phyloP scores from a whole-genome alignment of 2,797 vertebrate species.

The Buphagus erythrorhynchus region DNA sequence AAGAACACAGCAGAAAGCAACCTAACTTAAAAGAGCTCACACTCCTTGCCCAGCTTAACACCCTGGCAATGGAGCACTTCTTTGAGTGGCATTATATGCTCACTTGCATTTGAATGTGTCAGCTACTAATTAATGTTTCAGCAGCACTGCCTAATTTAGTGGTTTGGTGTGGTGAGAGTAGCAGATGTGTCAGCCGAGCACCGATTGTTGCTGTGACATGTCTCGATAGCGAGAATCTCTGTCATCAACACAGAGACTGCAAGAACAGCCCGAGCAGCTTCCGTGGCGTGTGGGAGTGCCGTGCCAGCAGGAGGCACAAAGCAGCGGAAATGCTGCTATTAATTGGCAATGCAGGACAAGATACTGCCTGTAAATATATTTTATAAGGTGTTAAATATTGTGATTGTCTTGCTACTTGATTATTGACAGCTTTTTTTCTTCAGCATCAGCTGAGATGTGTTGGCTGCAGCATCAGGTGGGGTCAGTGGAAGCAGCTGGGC shows the following conservation, averaged over 20 bases:
- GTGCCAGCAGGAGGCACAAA: neutral
- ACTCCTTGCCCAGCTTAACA: neutral
- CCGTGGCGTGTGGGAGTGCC: fast-evolving
- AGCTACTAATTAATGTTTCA: neutral
- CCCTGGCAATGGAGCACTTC: neutral
- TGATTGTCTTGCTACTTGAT: no score
- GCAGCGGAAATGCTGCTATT: fast-evolving
- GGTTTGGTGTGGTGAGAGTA: neutral
- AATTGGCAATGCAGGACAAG: neutral
- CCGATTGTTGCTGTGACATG: neutral
- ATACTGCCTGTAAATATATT: fast-evolving
- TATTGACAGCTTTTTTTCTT: neutral
- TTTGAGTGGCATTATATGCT: neutral
- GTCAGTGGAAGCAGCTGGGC: neutral
- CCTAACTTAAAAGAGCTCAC: neutral
- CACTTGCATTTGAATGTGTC: neutral
- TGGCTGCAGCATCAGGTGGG: neutral
- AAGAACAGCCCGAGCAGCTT: neutral
- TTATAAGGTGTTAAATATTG: neutral
- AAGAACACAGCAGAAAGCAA: neutral
- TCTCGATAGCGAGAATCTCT: fast-evolving
- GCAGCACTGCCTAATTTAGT: neutral
- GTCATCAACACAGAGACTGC: neutral
- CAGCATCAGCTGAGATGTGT: neutral
- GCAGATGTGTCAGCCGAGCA: neutral